Percentiles rank a stretch among this genome's conserved stretches.
Conservation (phyloP, 2,888 invertebrate genomes). For the Therioaphis trifolii region DNA sequence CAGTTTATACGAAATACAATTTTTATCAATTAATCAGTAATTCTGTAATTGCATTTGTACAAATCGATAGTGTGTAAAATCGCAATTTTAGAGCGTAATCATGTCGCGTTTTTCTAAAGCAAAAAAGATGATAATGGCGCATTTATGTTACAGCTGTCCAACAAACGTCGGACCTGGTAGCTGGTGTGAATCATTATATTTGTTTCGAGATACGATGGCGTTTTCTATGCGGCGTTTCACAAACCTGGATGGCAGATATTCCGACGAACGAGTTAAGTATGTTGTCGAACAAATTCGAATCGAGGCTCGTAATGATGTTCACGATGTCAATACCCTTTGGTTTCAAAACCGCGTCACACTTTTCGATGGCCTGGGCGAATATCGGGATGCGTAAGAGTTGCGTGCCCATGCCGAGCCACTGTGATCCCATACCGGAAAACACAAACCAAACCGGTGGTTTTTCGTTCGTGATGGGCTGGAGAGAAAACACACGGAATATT, state of each 20-base stretch:
- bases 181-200: too few species aligned
- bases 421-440: conserved; percentile 81
- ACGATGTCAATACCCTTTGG: conserved; percentile 75
- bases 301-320: conserved; percentile 73
- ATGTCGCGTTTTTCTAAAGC: too few species aligned
- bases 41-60: too few species aligned
- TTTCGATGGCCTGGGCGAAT: conserved; percentile 75
- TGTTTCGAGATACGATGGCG: too few species aligned
- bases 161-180: too few species aligned
- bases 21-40: too few species aligned
- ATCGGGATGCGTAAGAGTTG: conserved; percentile 76
- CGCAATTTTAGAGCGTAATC: too few species aligned
- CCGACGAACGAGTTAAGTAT: conserved; percentile 79
- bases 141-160: too few species aligned
- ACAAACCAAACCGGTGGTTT: conserved; percentile 86
- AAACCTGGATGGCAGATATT: conserved; percentile 77
- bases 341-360: conserved; percentile 72
- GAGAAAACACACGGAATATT: neutral
- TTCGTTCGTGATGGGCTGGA: conserved; percentile 74
- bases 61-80: too few species aligned
- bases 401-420: conserved; percentile 79
- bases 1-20: too few species aligned
- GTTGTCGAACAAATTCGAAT: conserved; percentile 75
- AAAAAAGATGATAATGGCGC: too few species aligned
- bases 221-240: conserved; percentile 18